Evolutionary conservation across 2,797 vertebrate species (phyloP).

Genomic region (Anguilla megastoma): DNA sequence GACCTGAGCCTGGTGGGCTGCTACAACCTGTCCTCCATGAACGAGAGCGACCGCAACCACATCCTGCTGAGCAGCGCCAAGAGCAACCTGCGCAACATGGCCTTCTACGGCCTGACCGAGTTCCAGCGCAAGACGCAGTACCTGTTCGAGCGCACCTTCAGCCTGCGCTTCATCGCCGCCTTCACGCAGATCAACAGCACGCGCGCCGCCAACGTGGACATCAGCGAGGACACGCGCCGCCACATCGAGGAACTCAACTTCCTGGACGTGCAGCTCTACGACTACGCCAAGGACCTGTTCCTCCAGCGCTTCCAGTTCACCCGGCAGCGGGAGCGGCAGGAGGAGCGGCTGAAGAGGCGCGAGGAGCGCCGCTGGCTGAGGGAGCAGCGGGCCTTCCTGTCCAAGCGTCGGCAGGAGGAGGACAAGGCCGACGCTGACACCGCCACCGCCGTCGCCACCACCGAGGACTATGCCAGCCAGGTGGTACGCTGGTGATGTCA

Average conservation of each 20-base stretch:
- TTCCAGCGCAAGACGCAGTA: conserved; percentile 98
- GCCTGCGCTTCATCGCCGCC: conserved; percentile 91
- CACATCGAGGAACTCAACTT: conserved; percentile 92
- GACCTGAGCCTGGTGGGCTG: conserved; percentile 84
- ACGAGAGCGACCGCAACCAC: conserved; percentile 85
- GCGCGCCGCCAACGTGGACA: conserved; percentile 91
- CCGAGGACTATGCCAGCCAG: conserved; percentile 96
- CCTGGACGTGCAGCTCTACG: conserved; percentile 92
- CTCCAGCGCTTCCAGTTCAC: conserved; percentile 93
- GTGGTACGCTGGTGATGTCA: conserved; percentile 88
- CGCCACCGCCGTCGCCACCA: conserved; percentile 67
- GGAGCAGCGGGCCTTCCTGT: conserved; percentile 75
- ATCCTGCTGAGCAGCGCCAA: conserved; percentile 94
- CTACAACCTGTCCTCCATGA: conserved; percentile 88
- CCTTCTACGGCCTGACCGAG: conserved; percentile 95
- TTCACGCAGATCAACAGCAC: conserved; percentile 98
- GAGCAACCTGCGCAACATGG: conserved; percentile 97
- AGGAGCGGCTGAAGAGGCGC: conserved; percentile 84
- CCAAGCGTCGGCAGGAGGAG: conserved; percentile 63
- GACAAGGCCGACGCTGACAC: conserved; percentile 57
- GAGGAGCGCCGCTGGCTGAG: conserved; percentile 84
- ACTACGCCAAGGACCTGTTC: conserved; percentile 93
- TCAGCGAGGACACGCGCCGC: conserved; percentile 79
- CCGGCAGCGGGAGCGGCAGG: conserved; percentile 85
- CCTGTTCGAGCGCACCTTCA: conserved; percentile 98